Percentiles rank a stretch among this genome's conserved stretches.
Conservation (phyloP, 2,888 invertebrate species). For the Tryphoninae sp. region DNA sequence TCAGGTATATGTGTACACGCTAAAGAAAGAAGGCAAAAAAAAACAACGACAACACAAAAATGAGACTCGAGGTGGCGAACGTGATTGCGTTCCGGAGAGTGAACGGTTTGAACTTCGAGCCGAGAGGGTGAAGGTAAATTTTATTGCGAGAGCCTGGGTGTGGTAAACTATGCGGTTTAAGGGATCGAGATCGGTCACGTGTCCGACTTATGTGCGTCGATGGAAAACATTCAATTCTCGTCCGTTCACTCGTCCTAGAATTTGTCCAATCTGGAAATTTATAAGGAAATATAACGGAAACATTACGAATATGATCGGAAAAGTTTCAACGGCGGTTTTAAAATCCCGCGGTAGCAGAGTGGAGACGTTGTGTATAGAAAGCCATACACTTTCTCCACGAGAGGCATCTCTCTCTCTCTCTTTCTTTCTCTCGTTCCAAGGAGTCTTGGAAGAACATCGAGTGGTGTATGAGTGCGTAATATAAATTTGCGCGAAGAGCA, state of each 20-base stretch:
- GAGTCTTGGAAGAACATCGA: constrained; percentile 30
- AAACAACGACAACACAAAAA: neutral
- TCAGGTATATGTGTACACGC: constrained; percentile 15
- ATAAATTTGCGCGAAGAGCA: constrained; percentile 43
- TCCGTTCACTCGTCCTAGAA: too few relatives aligned
- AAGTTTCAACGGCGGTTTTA: constrained; percentile 23
- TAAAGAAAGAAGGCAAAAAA: neutral
- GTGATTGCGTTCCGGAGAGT: constrained; percentile 39
- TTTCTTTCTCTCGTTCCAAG: constrained; percentile 2
- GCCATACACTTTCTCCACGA: constrained; percentile 61
- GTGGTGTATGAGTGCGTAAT: constrained; percentile 50
- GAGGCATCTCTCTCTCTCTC: constrained; percentile 40
- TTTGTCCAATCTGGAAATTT: neutral
- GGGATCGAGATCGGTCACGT: too few relatives aligned
- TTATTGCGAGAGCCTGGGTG: neutral
- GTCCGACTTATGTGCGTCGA: too few relatives aligned
- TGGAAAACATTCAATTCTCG: too few relatives aligned
- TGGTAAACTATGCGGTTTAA: neutral
- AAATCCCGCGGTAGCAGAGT: constrained; percentile 47
- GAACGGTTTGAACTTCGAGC: constrained; percentile 40
- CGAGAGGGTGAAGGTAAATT: constrained; percentile 5
- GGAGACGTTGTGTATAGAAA: constrained; percentile 59
- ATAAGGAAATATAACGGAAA: neutral
- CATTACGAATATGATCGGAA: neutral
- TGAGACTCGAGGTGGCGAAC: constrained; percentile 22